A percentile compares a stretch with the other conserved stretches of the same genome.
phyloP scores from a whole-genome alignment of 1,140 invertebrate genomes.

The Parapsyche elsis region DNA sequence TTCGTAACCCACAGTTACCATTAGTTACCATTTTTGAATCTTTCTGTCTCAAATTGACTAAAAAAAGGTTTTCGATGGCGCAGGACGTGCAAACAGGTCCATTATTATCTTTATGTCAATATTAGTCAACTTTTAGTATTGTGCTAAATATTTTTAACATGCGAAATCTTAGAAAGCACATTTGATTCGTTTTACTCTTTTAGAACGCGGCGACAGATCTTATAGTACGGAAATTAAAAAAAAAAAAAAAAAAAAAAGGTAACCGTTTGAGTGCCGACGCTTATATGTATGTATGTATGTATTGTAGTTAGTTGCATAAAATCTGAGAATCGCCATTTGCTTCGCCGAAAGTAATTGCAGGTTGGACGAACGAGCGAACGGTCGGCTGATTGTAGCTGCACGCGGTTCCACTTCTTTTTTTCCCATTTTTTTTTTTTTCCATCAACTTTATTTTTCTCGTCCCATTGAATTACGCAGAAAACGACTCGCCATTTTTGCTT shows the following conservation, averaged over 20 bases:
- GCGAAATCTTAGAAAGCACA: too few species aligned
- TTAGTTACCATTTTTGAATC: too few species aligned
- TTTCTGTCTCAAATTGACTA: too few species aligned
- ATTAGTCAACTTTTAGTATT: too few species aligned
- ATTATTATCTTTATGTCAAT: too few species aligned
- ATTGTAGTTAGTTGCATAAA: not conserved
- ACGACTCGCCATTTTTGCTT: not conserved
- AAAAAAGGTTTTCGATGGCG: too few species aligned
- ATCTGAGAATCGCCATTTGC: slow-evolving; percentile 7
- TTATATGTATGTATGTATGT: too few species aligned
- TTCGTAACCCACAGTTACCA: too few species aligned
- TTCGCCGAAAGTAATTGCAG: slow-evolving; percentile 24
- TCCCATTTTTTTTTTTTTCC: not conserved
- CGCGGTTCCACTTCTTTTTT: slow-evolving; percentile 8
- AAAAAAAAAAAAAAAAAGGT: not conserved
- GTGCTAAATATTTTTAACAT: too few species aligned
- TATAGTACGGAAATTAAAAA: not conserved
- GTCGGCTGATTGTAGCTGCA: not conserved
- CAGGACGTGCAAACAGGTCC: too few species aligned
- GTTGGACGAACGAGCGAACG: not conserved
- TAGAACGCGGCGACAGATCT: not conserved
- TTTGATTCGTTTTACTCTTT: not conserved
- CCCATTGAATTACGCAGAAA: slow-evolving; percentile 24
- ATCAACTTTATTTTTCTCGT: not conserved
- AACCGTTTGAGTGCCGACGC: not conserved